Percentiles rank a stretch among this genome's conserved stretches.
Conservation (phyloP, 2,888 invertebrate genomes). For the Colletes collaris region DNA sequence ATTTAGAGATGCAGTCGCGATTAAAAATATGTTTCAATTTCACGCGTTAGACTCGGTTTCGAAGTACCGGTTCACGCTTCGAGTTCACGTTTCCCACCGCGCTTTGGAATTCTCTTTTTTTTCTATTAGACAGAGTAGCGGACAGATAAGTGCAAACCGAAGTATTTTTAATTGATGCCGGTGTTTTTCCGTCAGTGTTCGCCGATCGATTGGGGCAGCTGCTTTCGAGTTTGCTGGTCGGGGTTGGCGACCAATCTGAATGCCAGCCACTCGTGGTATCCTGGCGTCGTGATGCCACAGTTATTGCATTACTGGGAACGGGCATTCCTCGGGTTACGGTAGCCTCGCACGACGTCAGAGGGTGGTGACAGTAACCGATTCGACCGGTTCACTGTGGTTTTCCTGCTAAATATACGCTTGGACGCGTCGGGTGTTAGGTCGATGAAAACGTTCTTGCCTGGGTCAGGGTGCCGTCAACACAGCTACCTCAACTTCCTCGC, state of each 20-base stretch:
- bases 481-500: neutral
- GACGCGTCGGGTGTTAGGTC: neutral
- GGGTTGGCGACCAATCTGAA: constrained; percentile 65
- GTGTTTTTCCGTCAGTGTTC: constrained; percentile 28
- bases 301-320: constrained; percentile 72
- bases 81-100: too few species aligned
- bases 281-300: constrained; percentile 69
- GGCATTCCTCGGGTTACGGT: constrained; percentile 66
- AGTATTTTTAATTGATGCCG: constrained; percentile 37
- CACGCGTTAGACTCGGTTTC: too few species aligned
- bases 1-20: too few species aligned
- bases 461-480: neutral
- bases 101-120: too few species aligned
- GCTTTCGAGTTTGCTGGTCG: constrained; percentile 51
- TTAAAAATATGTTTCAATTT: too few species aligned
- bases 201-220: constrained; percentile 49
- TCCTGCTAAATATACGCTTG: constrained; percentile 56
- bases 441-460: constrained; percentile 34
- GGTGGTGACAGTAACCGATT: constrained; percentile 50
- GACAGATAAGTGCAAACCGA: constrained; percentile 25
- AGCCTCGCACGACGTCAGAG: constrained; percentile 51
- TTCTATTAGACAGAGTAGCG: neutral
- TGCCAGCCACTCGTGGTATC: constrained; percentile 69
- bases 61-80: too few species aligned
- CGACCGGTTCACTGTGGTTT: constrained; percentile 55